Base-by-base conservation (phyloP, 30 jellyfish, hydroid and myxozoan species). In the Turritopsis dohrnii region DNA sequence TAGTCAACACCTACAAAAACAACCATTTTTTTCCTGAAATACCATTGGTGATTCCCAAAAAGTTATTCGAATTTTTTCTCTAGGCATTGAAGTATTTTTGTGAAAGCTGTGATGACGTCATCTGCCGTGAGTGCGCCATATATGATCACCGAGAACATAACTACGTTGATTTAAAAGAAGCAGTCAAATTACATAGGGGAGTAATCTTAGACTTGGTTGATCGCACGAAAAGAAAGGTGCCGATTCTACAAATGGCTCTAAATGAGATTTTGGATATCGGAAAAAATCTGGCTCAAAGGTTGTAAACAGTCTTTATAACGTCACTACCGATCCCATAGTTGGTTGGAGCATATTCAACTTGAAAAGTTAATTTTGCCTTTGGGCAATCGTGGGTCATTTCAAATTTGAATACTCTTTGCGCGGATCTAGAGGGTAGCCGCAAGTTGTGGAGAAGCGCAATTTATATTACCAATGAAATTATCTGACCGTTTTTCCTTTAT, bases 111-210 rank as follows among this genome's bases (percentile, higher is more conserved):
- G 98, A 93, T 65, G 96, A 88, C 71, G 98, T 96, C 22, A 93
- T 93, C 1, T 93, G 98, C 86, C 80, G 98, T 41, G 98, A 93
- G 41, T 93, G 98, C 90, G 98, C 98, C 65, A 93, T 93, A 8
- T 93, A 79, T 54, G 98, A 93, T 54, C 98, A 93, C 88, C 76
- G 98, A 71, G 98, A 93, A 28, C 98, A 93, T 86, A 81, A 88
- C 79, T 93, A 93, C 71, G 88, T 86, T 1, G 98, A 93, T 71
- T 84, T 93, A 83, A 93, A 93, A 75, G 98, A 93, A 89, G 98
- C 98, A 71, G 98, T 93, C 21, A 93, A 93, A 81, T 28, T 80
- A 0, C 98, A 93, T 54, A 65, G 98, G 23, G 93, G 80, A 79
- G 41, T 89, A 29, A 77, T 93, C 54, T 81, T 87, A 53, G 79